Conservation (phyloP, 2,888 invertebrate species). For the Chrysina gloriosa region DNA sequence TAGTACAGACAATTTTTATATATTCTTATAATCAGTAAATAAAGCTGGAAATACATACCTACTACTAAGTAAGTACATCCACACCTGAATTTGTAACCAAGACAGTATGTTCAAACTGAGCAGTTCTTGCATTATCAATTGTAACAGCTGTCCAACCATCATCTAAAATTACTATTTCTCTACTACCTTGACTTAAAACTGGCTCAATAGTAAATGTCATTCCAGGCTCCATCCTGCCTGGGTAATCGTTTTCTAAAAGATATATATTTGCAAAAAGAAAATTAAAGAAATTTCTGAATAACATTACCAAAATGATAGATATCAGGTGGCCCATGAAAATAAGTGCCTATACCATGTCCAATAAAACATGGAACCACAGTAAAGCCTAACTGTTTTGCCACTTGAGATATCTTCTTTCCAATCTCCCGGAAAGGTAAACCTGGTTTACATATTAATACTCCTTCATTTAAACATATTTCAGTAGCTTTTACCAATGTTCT, state of each 20-base stretch:
- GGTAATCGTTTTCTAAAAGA: conserved; percentile 72
- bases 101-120: conserved; percentile 93
- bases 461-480: conserved; percentile 76
- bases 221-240: conserved; percentile 83
- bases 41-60: too few species aligned
- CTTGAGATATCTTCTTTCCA: conserved; percentile 74
- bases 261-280: conserved; percentile 31
- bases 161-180: conserved; percentile 75
- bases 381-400: conserved; percentile 73
- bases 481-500: conserved; percentile 76
- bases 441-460: conserved; percentile 73
- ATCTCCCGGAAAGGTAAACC: conserved; percentile 71
- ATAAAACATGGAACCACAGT: conserved; percentile 82
- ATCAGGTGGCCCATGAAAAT: conserved; percentile 94
- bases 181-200: conserved; percentile 80
- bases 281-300: conserved; percentile 26
- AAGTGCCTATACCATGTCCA: conserved; percentile 93
- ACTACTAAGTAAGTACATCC: conserved; percentile 80
- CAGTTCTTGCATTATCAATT: conserved; percentile 82
- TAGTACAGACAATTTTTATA: too few species aligned
- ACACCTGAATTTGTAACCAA: conserved; percentile 82
- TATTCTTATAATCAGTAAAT: too few species aligned
- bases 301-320: conserved; percentile 83
- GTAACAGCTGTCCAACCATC: conserved; percentile 96
- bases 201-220: conserved; percentile 98